Evolutionary conservation across 2,888 invertebrate species (phyloP).

Genomic region (Trissoscelio sp.): DNA sequence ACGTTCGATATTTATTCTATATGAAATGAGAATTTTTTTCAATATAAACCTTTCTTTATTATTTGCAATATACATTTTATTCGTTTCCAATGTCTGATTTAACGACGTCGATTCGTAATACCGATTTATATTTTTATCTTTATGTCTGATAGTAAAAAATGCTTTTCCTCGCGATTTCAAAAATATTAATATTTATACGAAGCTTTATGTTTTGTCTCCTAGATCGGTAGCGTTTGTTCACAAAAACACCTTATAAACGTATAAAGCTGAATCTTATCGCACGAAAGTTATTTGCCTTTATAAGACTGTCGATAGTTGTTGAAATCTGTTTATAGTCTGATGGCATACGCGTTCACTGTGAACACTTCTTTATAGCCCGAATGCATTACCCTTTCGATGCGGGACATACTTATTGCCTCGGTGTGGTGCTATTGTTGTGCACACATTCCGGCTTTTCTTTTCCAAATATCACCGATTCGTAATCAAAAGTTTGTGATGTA

Average conservation of each 20-base stretch:
- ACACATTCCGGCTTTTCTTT: conserved; percentile 39
- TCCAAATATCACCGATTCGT: no score
- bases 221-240: not conserved
- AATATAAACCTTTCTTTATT: not conserved
- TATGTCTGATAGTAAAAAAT: not conserved
- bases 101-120: not conserved
- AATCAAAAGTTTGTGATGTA: no score
- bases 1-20: not conserved
- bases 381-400: conserved; percentile 53
- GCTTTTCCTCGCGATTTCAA: not conserved
- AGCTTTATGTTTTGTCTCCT: not conserved
- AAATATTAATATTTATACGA: conserved; percentile 20
- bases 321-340: conserved; percentile 52
- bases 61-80: not conserved
- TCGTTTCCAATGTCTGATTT: not conserved
- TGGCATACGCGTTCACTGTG: conserved; percentile 38
- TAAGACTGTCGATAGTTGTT: conserved; percentile 46
- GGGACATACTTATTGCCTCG: conserved; percentile 47
- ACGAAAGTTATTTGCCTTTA: conserved; percentile 43
- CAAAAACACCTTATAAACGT: conserved; percentile 30
- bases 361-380: conserved; percentile 43
- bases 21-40: not conserved
- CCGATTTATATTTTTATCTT: not conserved
- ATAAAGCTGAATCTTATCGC: conserved; percentile 30
- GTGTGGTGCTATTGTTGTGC: conserved; percentile 44